Evolutionary conservation across 2,797 vertebrate species (phyloP).

Genomic region (Malurus leucopterus): DNA sequence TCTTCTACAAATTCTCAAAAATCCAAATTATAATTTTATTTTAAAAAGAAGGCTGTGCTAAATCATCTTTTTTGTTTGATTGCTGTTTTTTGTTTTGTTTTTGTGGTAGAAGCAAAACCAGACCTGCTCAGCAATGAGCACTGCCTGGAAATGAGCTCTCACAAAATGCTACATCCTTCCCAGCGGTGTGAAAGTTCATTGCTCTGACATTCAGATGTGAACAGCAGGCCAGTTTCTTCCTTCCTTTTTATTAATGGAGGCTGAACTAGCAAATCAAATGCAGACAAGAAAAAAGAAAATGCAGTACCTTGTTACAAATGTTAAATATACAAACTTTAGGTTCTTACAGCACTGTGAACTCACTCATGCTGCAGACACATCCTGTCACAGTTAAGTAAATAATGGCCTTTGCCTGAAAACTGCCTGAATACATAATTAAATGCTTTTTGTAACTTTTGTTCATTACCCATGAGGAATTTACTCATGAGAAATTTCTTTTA

Average conservation of each 20-base stretch:
- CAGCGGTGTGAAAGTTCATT: background rate
- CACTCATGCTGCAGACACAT: background rate
- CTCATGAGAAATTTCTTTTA: constrained; percentile 26
- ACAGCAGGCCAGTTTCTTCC: background rate
- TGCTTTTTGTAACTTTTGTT: constrained; percentile 20
- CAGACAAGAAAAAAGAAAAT: background rate
- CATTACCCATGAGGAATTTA: constrained; percentile 16
- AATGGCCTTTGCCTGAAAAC: background rate
- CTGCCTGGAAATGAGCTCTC: background rate
- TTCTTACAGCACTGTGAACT: background rate
- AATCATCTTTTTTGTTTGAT: background rate
- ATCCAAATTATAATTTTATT: background rate
- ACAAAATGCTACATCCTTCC: background rate
- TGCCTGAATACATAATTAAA: background rate
- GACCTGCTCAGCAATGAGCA: background rate
- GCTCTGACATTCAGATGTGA: background rate
- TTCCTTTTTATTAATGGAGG: background rate
- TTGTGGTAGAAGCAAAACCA: background rate
- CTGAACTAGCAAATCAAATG: background rate
- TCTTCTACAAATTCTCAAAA: background rate
- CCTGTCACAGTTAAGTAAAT: constrained; percentile 2
- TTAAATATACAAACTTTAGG: background rate
- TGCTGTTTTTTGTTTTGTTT: background rate
- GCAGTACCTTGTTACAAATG: background rate
- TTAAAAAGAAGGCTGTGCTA: background rate